A percentile compares a stretch with the other conserved stretches of the same genome.
phyloP scores from a whole-genome alignment of 2,797 vertebrate species.

The Xerus rutilus region DNA sequence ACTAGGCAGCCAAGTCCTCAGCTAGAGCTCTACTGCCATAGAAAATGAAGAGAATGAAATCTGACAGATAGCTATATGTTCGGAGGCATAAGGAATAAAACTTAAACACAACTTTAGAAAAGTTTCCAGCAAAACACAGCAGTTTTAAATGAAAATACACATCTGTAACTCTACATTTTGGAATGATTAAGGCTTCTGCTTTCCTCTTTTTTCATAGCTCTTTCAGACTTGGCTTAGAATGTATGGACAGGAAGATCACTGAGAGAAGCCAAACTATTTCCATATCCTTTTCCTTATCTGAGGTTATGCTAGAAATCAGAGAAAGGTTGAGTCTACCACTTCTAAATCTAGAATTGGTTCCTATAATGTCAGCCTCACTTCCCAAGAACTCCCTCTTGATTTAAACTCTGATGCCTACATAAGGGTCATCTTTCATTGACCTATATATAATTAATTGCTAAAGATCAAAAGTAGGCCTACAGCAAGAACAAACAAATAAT shows the following conservation, averaged over 20 bases:
- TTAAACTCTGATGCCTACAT: background rate
- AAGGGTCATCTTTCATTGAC: background rate
- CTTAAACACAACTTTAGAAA: background rate
- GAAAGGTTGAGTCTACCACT: background rate
- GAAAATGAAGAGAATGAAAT: background rate
- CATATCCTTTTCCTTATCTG: background rate
- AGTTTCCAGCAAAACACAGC: background rate
- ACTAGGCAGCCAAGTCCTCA: background rate
- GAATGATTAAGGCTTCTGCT: background rate
- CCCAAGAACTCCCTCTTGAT: background rate
- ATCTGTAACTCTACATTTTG: background rate
- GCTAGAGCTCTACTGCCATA: background rate
- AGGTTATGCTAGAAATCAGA: background rate
- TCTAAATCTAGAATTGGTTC: background rate
- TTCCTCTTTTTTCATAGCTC: background rate
- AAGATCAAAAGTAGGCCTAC: background rate
- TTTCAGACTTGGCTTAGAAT: background rate
- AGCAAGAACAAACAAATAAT: slow-evolving; percentile 21
- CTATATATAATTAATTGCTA: background rate
- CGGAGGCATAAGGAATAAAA: background rate
- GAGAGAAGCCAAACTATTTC: background rate
- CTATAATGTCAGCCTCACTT: background rate
- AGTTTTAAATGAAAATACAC: background rate
- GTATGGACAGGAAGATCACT: background rate
- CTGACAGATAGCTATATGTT: background rate